phyloP scores from a whole-genome alignment of 2,797 vertebrate genomes.

The Rallus crepitans region DNA sequence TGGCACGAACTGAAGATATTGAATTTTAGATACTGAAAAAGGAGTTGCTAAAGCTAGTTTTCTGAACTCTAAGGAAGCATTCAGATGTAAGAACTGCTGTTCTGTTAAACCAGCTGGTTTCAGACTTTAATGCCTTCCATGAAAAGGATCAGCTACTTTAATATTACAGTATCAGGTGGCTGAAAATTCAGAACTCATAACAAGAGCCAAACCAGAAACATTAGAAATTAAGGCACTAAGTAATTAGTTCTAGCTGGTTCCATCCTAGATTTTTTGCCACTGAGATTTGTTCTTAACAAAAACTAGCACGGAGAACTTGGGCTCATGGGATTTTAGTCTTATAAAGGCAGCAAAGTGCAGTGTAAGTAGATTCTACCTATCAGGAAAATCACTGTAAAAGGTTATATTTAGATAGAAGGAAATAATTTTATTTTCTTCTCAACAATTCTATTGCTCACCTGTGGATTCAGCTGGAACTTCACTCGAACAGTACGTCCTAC shows the following conservation, averaged over 20 bases:
- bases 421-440: neutral
- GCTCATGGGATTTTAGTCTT: neutral
- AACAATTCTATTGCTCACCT: slow-evolving; percentile 60
- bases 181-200: neutral
- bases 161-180: neutral
- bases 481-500: slow-evolving; percentile 75
- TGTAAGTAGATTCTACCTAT: neutral
- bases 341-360: neutral
- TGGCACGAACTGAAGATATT: neutral
- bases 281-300: neutral
- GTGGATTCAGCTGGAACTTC: slow-evolving; percentile 77
- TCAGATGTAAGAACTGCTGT: neutral
- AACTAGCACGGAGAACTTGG: neutral
- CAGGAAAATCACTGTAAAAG: neutral
- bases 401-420: neutral
- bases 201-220: neutral
- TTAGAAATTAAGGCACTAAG: neutral
- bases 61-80: neutral
- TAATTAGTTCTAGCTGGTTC: neutral
- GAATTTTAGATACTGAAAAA: neutral
- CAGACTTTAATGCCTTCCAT: neutral
- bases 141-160: neutral
- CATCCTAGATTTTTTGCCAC: neutral
- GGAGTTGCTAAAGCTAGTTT: neutral
- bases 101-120: neutral